These are phyloP conservation scores for Numida meleagris DNA, from an alignment of 2,113 vertebrate genomes.

Conservation along the genomic window DNA sequence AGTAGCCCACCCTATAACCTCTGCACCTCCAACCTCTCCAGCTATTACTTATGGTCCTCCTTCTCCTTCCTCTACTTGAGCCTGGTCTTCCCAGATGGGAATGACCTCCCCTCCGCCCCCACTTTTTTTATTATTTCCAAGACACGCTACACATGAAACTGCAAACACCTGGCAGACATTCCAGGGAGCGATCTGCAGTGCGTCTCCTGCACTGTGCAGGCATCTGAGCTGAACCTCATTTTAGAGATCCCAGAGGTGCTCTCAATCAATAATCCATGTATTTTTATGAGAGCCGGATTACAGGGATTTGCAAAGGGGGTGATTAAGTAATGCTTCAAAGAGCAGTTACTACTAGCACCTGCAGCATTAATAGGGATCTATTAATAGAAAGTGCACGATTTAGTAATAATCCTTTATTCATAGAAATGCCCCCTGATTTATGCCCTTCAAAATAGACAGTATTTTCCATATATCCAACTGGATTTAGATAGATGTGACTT, in stretches of 20 bases:
- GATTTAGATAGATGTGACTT: constrained; percentile 57
- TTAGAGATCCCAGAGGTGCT: constrained; percentile 78
- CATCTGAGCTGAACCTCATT: constrained; percentile 66
- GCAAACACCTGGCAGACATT: constrained; percentile 78
- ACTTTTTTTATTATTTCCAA: constrained; percentile 35
- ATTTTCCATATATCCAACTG: constrained; percentile 40
- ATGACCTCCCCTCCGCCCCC: constrained; percentile 44
- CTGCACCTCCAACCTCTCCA: constrained; percentile 25
- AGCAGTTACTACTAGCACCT: constrained; percentile 72
- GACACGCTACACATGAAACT: constrained; percentile 44
- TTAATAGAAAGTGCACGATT: constrained; percentile 73
- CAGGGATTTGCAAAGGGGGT: constrained; percentile 76
- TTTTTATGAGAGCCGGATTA: constrained; percentile 82
- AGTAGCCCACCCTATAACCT: constrained; percentile 24
- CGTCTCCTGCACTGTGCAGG: constrained; percentile 58
- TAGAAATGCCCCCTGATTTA: constrained; percentile 70
- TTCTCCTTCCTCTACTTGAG: constrained; percentile 9
- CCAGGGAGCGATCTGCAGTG: constrained; percentile 48
- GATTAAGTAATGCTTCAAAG: constrained; percentile 81
- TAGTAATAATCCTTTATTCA: constrained; percentile 71
- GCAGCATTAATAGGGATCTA: constrained; percentile 77
- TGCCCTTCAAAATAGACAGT: constrained; percentile 38
- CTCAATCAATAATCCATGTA: constrained; percentile 82
- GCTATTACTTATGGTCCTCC: constrained; percentile 34
- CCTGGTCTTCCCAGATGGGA: constrained; percentile 49